Evolutionary conservation across 2,888 invertebrate genomes (phyloP), one percentile per base, ranked within the genome.

Genomic region (Drosophila infuscata): DNA sequence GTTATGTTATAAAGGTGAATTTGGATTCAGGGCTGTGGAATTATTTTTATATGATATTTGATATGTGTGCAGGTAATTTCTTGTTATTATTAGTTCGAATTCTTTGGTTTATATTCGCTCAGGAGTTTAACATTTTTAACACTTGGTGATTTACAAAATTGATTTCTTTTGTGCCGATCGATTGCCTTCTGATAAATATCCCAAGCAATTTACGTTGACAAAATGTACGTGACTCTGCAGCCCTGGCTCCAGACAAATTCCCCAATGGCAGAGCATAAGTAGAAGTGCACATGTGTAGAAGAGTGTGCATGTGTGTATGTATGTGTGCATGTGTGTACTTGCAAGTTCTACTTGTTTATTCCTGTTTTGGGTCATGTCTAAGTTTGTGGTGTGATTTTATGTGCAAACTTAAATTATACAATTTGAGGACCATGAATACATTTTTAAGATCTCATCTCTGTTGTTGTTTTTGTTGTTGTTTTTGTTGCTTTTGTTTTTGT

Each of bases 331-430:
- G 58, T 68, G 51, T 63, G 49, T 35, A 32, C 49, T 33, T 70
- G 36, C 67, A 49, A 52, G 72, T 68, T 65, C 33, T 38, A 61
- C 49, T 80, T 59, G 51, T 62, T 35, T 35, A 30, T 66, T 38
- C 53, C 67, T 59, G 71, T 70, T 71, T 76, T 66, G 82, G 75
- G 70, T 64, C 49, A 59, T 63, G 68, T 57, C 62, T 78, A 85
- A 72, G 77, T 88, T 83, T 89, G 87, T 78, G 84, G 88, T 87
- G 82, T 90, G 87, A 87, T 87, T 87, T 90, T 90, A 87, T 87
- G 90, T 88, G 82, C 74, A 90, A 87, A 87, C 89, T 90, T 90
- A 87, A 87, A 87, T 90, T 90, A 90, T 90, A 89, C 90, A 90
- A 87, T 84, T 85, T 77, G 77, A 74, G 83, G 52, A 73, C 71